Evolutionary conservation across 2,888 invertebrate genomes (phyloP).

Genomic region (Hymenopus coronatus): DNA sequence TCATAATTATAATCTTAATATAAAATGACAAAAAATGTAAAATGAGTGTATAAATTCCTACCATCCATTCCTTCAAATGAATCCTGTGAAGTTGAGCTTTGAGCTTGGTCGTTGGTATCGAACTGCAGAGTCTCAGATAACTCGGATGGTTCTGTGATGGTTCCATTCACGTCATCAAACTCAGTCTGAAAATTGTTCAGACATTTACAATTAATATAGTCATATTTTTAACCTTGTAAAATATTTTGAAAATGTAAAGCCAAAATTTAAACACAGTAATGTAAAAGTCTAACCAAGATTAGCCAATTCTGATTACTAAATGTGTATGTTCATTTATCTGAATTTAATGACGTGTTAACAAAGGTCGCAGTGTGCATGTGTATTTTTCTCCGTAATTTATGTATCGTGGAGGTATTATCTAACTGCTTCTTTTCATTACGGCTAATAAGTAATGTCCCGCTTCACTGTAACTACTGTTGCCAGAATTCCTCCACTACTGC

Average conservation of each 20-base stretch:
- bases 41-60: conserved; percentile 42
- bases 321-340: too few relatives aligned
- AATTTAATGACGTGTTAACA: too few relatives aligned
- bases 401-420: too few relatives aligned
- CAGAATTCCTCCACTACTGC: too few relatives aligned
- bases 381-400: too few relatives aligned
- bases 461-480: too few relatives aligned
- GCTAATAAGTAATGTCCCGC: too few relatives aligned
- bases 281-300: too few relatives aligned
- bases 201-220: neutral
- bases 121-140: conserved; percentile 5
- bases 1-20: neutral
- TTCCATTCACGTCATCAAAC: conserved; percentile 9
- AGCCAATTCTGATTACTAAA: too few relatives aligned
- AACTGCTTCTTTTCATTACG: too few relatives aligned
- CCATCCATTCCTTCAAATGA: conserved; percentile 50
- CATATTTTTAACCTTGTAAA: neutral
- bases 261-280: neutral
- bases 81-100: conserved; percentile 43
- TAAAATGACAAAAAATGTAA: neutral
- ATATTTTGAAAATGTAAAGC: neutral
- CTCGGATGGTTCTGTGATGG: conserved; percentile 18
- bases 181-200: neutral
- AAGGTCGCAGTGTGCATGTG: too few relatives aligned
- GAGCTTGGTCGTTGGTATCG: conserved; percentile 29